A percentile compares a stretch with the other conserved stretches of the same genome.
Conservation (phyloP, 2,113 vertebrate species). For the Esox niger region DNA sequence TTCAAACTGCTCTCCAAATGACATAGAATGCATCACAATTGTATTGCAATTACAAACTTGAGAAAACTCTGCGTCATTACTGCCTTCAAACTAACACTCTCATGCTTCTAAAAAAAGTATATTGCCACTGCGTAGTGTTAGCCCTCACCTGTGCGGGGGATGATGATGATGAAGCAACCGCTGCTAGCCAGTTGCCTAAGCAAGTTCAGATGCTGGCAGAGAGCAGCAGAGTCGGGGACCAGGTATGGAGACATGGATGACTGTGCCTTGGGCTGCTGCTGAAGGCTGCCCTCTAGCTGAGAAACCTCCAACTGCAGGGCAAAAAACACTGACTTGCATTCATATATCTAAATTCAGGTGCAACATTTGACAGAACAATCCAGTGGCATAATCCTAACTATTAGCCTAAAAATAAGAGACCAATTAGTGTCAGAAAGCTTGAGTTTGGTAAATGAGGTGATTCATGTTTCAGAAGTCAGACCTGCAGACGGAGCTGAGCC, state of each 20-base stretch:
- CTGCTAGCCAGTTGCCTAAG: conserved; percentile 88
- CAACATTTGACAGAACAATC: too few relatives aligned
- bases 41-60: too few relatives aligned
- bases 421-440: too few relatives aligned
- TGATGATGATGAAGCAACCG: conserved; percentile 96
- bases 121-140: not conserved
- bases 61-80: not conserved
- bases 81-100: not conserved
- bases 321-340: not conserved
- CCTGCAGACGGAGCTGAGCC: conserved; percentile 96
- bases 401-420: too few relatives aligned
- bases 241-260: conserved; percentile 98
- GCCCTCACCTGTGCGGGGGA: conserved; percentile 87
- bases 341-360: too few relatives aligned
- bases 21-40: too few relatives aligned
- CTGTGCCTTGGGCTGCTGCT: conserved; percentile 92
- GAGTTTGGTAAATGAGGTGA: not conserved
- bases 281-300: conserved; percentile 95
- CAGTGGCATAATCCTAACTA: too few relatives aligned
- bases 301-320: conserved; percentile 90
- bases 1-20: too few relatives aligned
- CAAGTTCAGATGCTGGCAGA: conserved; percentile 88
- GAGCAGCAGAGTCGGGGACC: conserved; percentile 88
- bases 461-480: conserved; percentile 48
- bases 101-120: too few relatives aligned